Evolutionary conservation across 2,113 vertebrate genomes (phyloP).

Genomic region (Cephalophus harveyi): DNA sequence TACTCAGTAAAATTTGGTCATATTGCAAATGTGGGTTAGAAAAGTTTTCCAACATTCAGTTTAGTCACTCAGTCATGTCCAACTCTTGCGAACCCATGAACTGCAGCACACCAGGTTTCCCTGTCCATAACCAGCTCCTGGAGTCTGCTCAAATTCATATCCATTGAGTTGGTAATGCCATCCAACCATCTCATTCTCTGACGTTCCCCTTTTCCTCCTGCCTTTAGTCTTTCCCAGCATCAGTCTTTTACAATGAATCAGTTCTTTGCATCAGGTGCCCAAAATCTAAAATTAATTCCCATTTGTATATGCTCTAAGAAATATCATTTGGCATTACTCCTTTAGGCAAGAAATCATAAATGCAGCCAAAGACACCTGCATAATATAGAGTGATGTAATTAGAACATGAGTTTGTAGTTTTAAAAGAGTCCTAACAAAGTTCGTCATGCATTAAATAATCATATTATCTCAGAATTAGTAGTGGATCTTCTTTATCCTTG

Average conservation of each 20-base stretch:
- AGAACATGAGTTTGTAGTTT: not conserved
- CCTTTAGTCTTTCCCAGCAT: not conserved
- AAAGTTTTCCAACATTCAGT: not conserved
- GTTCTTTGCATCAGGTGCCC: not conserved
- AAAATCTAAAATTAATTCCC: not conserved
- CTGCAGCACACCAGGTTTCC: not conserved
- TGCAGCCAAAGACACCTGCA: not conserved
- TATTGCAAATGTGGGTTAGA: not conserved
- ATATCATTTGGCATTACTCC: not conserved
- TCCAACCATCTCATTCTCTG: not conserved
- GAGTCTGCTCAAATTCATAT: not conserved
- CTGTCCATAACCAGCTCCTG: not conserved
- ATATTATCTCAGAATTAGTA: not conserved
- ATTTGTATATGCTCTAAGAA: not conserved
- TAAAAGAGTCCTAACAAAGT: not conserved
- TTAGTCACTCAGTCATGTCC: not conserved
- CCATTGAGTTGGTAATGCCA: not conserved
- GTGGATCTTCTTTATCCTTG: not conserved
- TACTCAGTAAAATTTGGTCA: not conserved
- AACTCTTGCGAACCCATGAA: not conserved
- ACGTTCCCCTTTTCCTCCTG: not conserved
- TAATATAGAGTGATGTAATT: not conserved
- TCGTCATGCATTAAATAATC: not conserved
- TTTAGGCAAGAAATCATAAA: not conserved
- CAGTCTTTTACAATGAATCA: not conserved